Evolutionary conservation across 2,797 vertebrate species (phyloP).

Genomic region (Microctenopoma lineatum): DNA sequence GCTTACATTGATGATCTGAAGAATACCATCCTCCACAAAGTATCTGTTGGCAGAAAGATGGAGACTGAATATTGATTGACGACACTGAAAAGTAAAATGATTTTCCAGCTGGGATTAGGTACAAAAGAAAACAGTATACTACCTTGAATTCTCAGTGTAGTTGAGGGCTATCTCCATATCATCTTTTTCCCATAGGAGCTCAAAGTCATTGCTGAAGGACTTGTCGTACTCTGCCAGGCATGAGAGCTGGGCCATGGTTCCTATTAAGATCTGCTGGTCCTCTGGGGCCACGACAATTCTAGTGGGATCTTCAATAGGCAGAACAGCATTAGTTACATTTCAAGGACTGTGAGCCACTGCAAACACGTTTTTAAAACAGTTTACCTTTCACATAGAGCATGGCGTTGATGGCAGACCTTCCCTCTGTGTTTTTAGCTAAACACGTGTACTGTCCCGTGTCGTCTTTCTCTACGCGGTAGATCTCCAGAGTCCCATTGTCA

Average conservation of each 20-base stretch:
- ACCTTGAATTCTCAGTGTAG: conserved; percentile 87
- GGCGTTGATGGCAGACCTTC: conserved; percentile 86
- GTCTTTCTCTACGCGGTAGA: conserved; percentile 79
- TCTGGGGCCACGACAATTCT: conserved; percentile 84
- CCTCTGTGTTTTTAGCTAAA: conserved; percentile 88
- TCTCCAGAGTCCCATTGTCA: conserved; percentile 89
- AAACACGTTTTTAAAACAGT: conserved; percentile 5
- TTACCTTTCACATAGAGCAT: conserved; percentile 91
- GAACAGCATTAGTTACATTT: conserved; percentile 50
- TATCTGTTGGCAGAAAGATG: conserved; percentile 80
- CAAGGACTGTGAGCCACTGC: conserved; percentile 20
- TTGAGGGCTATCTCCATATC: conserved; percentile 83
- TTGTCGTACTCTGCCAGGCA: conserved; percentile 90
- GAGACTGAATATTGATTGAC: conserved; percentile 43
- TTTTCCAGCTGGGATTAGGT: conserved; percentile 25
- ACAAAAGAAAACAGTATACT: conserved; percentile 39
- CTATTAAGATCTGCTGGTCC: conserved; percentile 85
- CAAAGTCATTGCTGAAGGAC: conserved; percentile 88
- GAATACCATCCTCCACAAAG: conserved; percentile 83
- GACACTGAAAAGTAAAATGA: conserved; percentile 32
- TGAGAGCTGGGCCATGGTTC: conserved; percentile 85
- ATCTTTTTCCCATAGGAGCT: conserved; percentile 92
- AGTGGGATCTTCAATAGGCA: conserved; percentile 88
- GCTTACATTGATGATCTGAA: conserved; percentile 89
- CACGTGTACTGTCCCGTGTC: conserved; percentile 91